Percentiles rank a stretch among this genome's conserved stretches.
Evolutionary conservation across 2,797 vertebrate genomes (phyloP).

Genomic region (Amblyopsis hoosieri): DNA sequence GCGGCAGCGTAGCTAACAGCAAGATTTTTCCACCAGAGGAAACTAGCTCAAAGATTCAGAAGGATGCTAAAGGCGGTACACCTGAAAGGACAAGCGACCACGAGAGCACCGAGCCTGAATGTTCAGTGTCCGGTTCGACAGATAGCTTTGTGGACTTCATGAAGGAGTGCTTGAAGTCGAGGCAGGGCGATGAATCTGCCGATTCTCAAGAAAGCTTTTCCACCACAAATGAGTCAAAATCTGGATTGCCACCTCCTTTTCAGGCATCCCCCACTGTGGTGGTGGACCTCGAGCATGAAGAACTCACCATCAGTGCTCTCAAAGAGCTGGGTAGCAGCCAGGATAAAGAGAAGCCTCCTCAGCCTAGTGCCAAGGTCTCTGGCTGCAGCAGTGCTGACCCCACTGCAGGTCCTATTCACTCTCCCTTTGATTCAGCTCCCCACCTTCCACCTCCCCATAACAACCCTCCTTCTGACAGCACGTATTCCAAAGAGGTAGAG

Average conservation of each 20-base stretch:
- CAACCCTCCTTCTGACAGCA: constrained; percentile 47
- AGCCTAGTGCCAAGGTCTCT: constrained; percentile 13
- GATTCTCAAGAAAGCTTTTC: constrained; percentile 18
- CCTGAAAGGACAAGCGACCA: constrained; percentile 42
- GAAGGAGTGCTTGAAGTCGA: constrained; percentile 80
- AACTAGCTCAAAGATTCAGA: constrained; percentile 23
- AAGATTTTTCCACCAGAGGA: constrained; percentile 29
- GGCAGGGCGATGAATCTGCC: constrained; percentile 69
- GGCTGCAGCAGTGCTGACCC: constrained; percentile 31
- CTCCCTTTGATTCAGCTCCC: constrained; percentile 37
- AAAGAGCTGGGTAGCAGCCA: constrained; percentile 80
- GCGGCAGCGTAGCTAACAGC: constrained; percentile 28
- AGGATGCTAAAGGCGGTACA: constrained; percentile 29
- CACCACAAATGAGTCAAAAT: constrained; percentile 22
- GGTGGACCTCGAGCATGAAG: constrained; percentile 84
- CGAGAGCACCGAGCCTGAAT: constrained; percentile 45
- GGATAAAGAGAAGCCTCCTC: constrained; percentile 55
- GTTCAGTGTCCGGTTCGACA: constrained; percentile 47
- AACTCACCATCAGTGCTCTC: constrained; percentile 82
- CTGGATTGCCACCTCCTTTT: constrained; percentile 11
- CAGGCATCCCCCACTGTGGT: constrained; percentile 52
- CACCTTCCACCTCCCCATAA: constrained; percentile 47
- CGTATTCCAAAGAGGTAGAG: constrained; percentile 75
- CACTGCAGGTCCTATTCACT: constrained; percentile 18
- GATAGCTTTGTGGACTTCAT: constrained; percentile 84